A percentile compares a stretch with the other conserved stretches of the same genome.
Evolutionary conservation across 2,888 invertebrate species (phyloP).

Genomic region (Trypoxylon attenuatum): DNA sequence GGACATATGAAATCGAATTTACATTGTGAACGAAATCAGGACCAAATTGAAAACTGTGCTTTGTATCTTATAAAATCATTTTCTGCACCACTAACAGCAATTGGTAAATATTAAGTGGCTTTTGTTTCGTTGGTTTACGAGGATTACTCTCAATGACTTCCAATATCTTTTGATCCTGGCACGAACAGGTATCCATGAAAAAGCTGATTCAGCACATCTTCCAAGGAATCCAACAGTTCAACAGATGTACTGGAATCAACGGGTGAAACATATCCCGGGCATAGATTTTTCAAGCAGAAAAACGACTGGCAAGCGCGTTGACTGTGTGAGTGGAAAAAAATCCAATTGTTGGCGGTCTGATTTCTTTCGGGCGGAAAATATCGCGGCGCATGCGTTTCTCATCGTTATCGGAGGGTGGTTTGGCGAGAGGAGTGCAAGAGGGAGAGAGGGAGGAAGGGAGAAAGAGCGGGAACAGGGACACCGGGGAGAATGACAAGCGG

Average conservation of each 20-base stretch:
- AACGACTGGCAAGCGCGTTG: neutral
- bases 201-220: neutral
- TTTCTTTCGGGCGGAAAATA: constrained; percentile 59
- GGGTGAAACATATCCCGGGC: neutral
- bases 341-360: constrained; percentile 41
- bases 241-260: constrained; percentile 21
- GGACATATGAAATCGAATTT: too few relatives aligned
- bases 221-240: constrained; percentile 11
- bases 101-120: too few relatives aligned
- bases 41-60: too few relatives aligned
- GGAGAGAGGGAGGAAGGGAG: constrained; percentile 27
- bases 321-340: constrained; percentile 10
- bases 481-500: constrained; percentile 10
- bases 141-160: too few relatives aligned
- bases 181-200: neutral
- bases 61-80: too few relatives aligned
- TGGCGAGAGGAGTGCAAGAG: constrained; percentile 38
- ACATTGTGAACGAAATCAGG: too few relatives aligned
- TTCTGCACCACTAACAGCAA: too few relatives aligned
- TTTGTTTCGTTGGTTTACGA: too few relatives aligned
- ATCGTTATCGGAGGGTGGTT: constrained; percentile 36
- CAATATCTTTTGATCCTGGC: neutral
- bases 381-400: constrained; percentile 62
- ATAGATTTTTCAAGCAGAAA: constrained; percentile 7
- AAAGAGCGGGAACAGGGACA: constrained; percentile 20